Base-by-base conservation (phyloP, 2,113 vertebrate genomes). In the Carassius auratus region DNA sequence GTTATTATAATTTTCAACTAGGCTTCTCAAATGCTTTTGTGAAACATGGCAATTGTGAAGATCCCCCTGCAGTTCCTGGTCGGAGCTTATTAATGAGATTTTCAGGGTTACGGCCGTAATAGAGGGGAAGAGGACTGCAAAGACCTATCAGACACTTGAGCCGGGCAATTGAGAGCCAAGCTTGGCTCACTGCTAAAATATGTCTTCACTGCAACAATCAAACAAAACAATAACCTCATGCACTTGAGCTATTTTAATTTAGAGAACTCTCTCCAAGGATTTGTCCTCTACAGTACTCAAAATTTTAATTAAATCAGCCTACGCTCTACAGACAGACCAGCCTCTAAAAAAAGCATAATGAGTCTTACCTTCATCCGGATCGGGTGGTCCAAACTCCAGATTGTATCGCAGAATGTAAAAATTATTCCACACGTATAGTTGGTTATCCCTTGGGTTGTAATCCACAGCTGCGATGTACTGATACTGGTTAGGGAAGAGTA, bases 371-470 rank as follows among this genome's bases (percentile, higher is more conserved):
- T 99, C 96, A 48, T 95, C 97, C 80, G 98, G 96, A 91, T 99
- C 97, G 19, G 97, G 97, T 0, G 96, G 97, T 84, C 96, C 96
- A 30, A 99, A 99, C 90, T 99, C 97, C 91, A 99, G 94, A 90
- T 97, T 96, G 5, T 99, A 99, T 83, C 98, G 94, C 86, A 99
- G 95, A 89, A 97, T 96, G 94, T 98, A 98, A 92, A 98, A 98
- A 94, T 99, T 99, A 95, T 99, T 99, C 98, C 98, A 99, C 86
- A 99, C 98, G 0, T 99, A 99, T 0, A 99, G 95, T 87, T 98
- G 98, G 93, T 99, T 99, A 92, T 99, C 98, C 85, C 98, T 92
- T 30, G 98, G 98, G 93, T 99, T 99, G 94, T 99, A 99, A 97
- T 99, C 98, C 97, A 99, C 98, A 42, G 98, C 96, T 0, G 98